Evolutionary conservation across 1,140 invertebrate species (phyloP).

Genomic region (Bombus confusus): DNA sequence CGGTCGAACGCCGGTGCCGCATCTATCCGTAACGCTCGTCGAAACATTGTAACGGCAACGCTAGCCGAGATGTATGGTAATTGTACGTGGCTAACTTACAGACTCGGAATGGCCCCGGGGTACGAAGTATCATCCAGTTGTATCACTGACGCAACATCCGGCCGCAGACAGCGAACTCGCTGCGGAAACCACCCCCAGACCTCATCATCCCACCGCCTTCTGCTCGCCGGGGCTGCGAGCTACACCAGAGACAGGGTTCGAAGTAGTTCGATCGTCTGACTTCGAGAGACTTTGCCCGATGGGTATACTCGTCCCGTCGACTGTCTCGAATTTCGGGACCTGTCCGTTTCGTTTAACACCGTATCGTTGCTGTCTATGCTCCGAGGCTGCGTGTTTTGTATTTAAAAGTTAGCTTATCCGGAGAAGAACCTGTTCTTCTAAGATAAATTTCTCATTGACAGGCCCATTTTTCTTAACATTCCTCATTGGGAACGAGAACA

Average conservation of each 20-base stretch:
- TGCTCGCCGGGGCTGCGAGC: constrained; percentile 25
- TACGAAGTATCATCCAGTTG: constrained; percentile 73
- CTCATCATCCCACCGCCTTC: constrained; percentile 40
- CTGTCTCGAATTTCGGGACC: neutral
- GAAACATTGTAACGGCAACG: constrained; percentile 70
- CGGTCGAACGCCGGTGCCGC: constrained; percentile 56
- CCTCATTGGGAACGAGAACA: too few relatives aligned
- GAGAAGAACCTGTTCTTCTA: too few relatives aligned
- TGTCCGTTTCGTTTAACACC: neutral
- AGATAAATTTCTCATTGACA: too few relatives aligned
- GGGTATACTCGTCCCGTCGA: constrained; percentile 18
- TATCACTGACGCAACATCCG: constrained; percentile 74
- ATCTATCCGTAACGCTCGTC: constrained; percentile 74
- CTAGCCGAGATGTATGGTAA: constrained; percentile 77
- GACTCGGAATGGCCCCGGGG: constrained; percentile 74
- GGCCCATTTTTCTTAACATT: too few relatives aligned
- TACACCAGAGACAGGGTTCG: constrained; percentile 63
- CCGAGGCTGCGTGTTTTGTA: neutral
- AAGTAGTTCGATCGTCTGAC: constrained; percentile 61
- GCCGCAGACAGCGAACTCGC: constrained; percentile 67
- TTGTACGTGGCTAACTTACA: constrained; percentile 79
- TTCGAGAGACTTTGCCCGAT: constrained; percentile 48
- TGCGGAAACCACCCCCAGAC: constrained; percentile 67
- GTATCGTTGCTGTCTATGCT: neutral
- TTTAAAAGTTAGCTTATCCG: neutral